Evolutionary conservation across 2,888 invertebrate species (phyloP).

Genomic region (Eumacrocentrus americanus): DNA sequence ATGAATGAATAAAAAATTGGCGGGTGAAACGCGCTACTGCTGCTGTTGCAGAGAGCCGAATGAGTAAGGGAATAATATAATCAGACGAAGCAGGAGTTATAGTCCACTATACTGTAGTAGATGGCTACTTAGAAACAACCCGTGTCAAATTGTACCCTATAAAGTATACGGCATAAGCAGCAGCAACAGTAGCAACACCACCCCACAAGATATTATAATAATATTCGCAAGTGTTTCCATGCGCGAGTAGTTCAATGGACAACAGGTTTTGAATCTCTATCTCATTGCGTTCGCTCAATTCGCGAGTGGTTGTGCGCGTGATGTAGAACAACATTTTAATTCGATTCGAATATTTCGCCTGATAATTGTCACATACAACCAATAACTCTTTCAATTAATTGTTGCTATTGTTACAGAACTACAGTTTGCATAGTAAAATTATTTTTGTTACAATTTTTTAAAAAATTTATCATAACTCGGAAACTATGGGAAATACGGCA

Average conservation of each 20-base stretch:
- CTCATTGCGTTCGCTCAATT: not conserved
- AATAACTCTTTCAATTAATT: not conserved
- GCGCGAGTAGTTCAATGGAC: slow-evolving; percentile 36
- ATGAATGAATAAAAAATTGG: slow-evolving; percentile 42
- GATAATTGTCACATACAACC: no score
- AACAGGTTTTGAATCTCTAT: slow-evolving; percentile 44
- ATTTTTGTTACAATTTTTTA: no score
- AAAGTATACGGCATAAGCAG: no score
- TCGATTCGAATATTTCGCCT: slow-evolving; percentile 39
- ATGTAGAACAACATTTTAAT: slow-evolving; percentile 43
- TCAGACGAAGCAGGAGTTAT: slow-evolving; percentile 25
- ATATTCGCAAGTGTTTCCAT: slow-evolving; percentile 44
- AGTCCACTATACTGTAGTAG: slow-evolving; percentile 39
- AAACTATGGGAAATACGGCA: no score
- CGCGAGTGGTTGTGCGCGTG: not conserved
- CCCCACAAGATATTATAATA: slow-evolving; percentile 38
- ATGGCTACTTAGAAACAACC: slow-evolving; percentile 54
- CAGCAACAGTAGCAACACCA: slow-evolving; percentile 21
- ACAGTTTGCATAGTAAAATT: no score
- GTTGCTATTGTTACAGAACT: no score
- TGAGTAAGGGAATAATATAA: slow-evolving; percentile 25
- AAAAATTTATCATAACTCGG: no score
- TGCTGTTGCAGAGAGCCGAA: slow-evolving; percentile 13
- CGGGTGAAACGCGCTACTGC: no score
- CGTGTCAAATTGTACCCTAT: slow-evolving; percentile 45